Evolutionary conservation across 2,113 vertebrate species (phyloP).

Genomic region (Aphelocoma coerulescens): DNA sequence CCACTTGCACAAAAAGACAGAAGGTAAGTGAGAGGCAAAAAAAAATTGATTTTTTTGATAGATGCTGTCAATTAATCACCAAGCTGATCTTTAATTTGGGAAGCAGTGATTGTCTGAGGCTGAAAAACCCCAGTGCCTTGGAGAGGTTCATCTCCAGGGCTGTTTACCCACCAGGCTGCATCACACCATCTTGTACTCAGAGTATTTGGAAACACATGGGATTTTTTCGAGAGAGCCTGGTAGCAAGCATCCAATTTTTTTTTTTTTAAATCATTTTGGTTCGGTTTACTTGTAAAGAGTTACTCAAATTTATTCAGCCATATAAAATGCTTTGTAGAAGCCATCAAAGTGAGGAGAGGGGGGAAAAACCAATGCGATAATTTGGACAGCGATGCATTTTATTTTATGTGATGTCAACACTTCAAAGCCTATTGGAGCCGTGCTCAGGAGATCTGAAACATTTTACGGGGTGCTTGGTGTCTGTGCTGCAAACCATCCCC

Average conservation of each 20-base stretch:
- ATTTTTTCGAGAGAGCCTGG: background rate
- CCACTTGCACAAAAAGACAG: background rate
- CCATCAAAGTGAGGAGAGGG: conserved; percentile 51
- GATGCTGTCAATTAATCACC: background rate
- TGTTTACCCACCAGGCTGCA: conserved; percentile 42
- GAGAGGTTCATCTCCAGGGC: conserved; percentile 16
- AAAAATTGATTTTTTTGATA: background rate
- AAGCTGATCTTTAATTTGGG: background rate
- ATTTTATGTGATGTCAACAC: conserved; percentile 71
- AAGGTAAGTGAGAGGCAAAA: background rate
- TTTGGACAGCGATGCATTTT: conserved; percentile 59
- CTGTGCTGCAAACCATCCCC: conserved; percentile 39
- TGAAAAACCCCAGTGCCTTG: background rate
- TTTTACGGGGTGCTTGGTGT: background rate
- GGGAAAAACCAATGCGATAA: conserved; percentile 51
- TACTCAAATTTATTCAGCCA: conserved; percentile 63
- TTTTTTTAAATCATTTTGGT: conserved; percentile 19
- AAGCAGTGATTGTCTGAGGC: background rate
- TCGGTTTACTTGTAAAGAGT: conserved; percentile 62
- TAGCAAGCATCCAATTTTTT: conserved; percentile 1
- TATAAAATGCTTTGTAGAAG: conserved; percentile 68
- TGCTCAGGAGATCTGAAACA: conserved; percentile 26
- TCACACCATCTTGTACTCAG: conserved; percentile 45
- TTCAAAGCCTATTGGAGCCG: conserved; percentile 53
- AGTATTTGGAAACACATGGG: conserved; percentile 45